Percentiles rank a stretch among this genome's conserved stretches.
Evolutionary conservation across 2,888 invertebrate genomes (phyloP).

Genomic region (Boloria euphrosyne): DNA sequence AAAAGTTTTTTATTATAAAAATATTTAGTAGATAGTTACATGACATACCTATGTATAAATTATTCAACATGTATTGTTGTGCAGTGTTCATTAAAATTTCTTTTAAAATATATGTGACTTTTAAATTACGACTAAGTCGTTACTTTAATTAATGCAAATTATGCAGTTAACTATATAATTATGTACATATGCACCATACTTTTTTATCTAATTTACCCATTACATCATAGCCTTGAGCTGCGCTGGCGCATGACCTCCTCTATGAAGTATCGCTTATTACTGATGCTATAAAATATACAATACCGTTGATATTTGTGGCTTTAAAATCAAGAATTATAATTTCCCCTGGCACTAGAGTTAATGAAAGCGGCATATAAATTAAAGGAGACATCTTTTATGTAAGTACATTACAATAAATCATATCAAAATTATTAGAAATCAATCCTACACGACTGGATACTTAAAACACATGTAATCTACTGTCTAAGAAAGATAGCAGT

Average conservation of each 20-base stretch:
- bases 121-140: too few relatives aligned
- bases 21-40: too few relatives aligned
- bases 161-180: not conserved
- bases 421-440: too few relatives aligned
- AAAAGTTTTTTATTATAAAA: too few relatives aligned
- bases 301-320: constrained; percentile 45
- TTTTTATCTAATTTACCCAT: constrained; percentile 33
- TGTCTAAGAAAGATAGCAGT: too few relatives aligned
- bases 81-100: too few relatives aligned
- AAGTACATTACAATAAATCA: not conserved
- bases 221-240: constrained; percentile 44
- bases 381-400: not conserved
- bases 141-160: not conserved
- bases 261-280: constrained; percentile 46
- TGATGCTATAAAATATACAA: constrained; percentile 50
- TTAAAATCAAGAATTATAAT: constrained; percentile 37
- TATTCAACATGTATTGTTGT: too few relatives aligned
- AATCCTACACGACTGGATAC: too few relatives aligned
- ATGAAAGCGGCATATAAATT: not conserved
- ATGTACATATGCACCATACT: not conserved
- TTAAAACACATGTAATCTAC: too few relatives aligned
- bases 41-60: too few relatives aligned
- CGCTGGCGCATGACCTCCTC: constrained; percentile 46
- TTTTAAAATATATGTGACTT: too few relatives aligned
- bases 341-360: constrained; percentile 21